A percentile compares a stretch with the other conserved stretches of the same genome.
Conservation (phyloP, 2,113 vertebrate genomes). For the Columbina picui region DNA sequence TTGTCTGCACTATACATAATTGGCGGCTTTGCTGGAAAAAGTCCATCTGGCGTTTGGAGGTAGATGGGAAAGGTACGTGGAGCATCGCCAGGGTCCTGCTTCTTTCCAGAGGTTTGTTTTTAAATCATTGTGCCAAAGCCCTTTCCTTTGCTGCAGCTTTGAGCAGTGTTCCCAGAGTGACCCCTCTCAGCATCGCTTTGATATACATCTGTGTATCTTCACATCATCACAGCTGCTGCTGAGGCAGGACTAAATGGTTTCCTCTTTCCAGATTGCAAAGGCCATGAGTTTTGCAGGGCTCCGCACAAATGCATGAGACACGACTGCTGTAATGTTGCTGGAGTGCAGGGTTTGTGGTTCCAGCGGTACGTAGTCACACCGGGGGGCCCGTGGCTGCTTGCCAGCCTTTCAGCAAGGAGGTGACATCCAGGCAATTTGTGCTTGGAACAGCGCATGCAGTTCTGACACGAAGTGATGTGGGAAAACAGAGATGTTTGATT, state of each 20-base stretch:
- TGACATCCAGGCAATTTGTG: not conserved
- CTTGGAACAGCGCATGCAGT: fast-evolving
- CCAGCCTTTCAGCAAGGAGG: not conserved
- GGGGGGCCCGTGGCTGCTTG: not conserved
- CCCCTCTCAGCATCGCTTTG: not conserved
- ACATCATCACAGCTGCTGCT: not conserved
- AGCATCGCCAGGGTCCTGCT: not conserved
- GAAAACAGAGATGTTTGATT: not conserved
- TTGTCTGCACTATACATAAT: not conserved
- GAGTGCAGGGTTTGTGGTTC: not conserved
- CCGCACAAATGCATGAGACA: not conserved
- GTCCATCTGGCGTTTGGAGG: not conserved
- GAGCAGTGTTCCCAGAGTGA: not conserved
- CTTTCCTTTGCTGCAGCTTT: not conserved
- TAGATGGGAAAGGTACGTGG: conserved; percentile 35
- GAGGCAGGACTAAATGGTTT: not conserved
- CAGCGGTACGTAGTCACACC: not conserved
- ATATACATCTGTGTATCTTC: conserved; percentile 21
- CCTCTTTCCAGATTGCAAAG: not conserved
- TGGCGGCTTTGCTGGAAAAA: conserved; percentile 22
- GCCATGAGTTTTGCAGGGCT: not conserved
- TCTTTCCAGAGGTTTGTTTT: conserved; percentile 40
- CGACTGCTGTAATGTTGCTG: not conserved
- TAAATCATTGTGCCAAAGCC: conserved; percentile 2
- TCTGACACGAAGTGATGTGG: not conserved